Evolutionary conservation across 2,797 vertebrate genomes (phyloP).

Genomic region (Gymnoscopelus braueri): DNA sequence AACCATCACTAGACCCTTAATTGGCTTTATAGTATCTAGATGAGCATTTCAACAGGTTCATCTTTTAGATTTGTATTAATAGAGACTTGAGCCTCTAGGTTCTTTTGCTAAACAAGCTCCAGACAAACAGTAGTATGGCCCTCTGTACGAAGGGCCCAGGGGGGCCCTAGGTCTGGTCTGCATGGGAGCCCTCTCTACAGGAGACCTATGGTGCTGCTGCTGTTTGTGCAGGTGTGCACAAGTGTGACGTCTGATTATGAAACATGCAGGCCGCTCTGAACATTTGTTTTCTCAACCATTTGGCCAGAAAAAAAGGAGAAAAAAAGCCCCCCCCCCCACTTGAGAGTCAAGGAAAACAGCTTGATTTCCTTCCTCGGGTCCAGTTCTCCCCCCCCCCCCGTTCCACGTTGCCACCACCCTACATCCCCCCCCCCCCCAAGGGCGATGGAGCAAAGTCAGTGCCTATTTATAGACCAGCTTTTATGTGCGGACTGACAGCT

Average conservation of each 20-base stretch:
- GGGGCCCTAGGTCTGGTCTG: neutral
- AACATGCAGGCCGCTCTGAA: constrained; percentile 71
- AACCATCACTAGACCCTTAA: too few species aligned
- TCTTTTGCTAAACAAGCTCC: constrained; percentile 35
- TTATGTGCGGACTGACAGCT: constrained; percentile 63
- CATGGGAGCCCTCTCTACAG: constrained; percentile 36
- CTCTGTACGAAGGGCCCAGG: constrained; percentile 22
- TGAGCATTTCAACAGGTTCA: too few species aligned
- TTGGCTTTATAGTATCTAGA: too few species aligned
- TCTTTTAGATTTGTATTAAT: constrained; percentile 13
- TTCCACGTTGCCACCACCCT: neutral
- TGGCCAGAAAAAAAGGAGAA: constrained; percentile 32
- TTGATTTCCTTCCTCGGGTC: constrained; percentile 67
- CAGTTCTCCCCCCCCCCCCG: neutral
- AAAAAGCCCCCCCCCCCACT: constrained; percentile 54
- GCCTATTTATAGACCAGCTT: constrained; percentile 66
- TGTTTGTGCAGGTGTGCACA: constrained; percentile 82
- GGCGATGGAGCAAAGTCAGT: constrained; percentile 40
- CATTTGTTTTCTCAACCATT: constrained; percentile 76
- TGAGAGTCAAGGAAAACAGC: constrained; percentile 74
- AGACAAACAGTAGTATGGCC: constrained; percentile 16
- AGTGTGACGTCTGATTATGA: constrained; percentile 76
- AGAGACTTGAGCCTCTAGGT: constrained; percentile 33
- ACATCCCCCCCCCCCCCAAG: neutral
- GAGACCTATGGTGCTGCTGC: constrained; percentile 55